Evolutionary conservation across 2,797 vertebrate genomes (phyloP), one percentile per base, ranked within the genome.

Genomic region (Peromyscus aztecus): DNA sequence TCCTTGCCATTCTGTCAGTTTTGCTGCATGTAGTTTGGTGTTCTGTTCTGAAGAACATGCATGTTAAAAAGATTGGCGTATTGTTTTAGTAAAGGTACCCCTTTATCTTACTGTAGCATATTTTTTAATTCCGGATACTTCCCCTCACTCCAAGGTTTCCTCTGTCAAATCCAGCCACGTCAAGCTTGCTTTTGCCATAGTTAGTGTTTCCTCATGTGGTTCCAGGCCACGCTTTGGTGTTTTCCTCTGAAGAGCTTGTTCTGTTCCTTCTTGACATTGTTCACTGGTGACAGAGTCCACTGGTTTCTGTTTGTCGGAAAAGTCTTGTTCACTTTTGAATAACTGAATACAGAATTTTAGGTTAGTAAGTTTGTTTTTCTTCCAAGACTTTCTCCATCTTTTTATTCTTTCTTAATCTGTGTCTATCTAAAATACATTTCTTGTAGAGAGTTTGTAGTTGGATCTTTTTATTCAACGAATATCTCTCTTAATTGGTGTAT

Each of bases 371-470:
- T 93, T 55, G 49, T 69, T 82, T 71, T 83, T 92, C 46, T 69
- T 69, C 46, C 63, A 69, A 69, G 46, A 17, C 69, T 80, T 84
- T 78, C 37, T 77, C 10, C 34, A 19, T 65, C 49, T 34, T 43
- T 76, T 89, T 81, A 82, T 34, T 55, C 94, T 91, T 34, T 55
- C 94, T 91, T 90, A 80, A 88, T 80, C 55, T 81, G 4, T 55
- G 10, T 63, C 59, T 94, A 90, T 89, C 43, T 94, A 92, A 82
- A 97, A 34, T 93, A 65, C 16, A 14, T 57, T 92, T 91, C 21
- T 88, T 88, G 0, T 80, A 69, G 27, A 91, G 21, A 81, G 31
- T n/a, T 19, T 55, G 61, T 46, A 40, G 46, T 78, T 83, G 16
- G n/a, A 21, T 77, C 49, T 57, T 86, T 96, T 76, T 77, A 65